A percentile compares a stretch with the other conserved stretches of the same genome.
These are phyloP conservation scores for Ips typographus DNA, from an alignment of 1,140 invertebrate species.

Conservation along the genomic window DNA sequence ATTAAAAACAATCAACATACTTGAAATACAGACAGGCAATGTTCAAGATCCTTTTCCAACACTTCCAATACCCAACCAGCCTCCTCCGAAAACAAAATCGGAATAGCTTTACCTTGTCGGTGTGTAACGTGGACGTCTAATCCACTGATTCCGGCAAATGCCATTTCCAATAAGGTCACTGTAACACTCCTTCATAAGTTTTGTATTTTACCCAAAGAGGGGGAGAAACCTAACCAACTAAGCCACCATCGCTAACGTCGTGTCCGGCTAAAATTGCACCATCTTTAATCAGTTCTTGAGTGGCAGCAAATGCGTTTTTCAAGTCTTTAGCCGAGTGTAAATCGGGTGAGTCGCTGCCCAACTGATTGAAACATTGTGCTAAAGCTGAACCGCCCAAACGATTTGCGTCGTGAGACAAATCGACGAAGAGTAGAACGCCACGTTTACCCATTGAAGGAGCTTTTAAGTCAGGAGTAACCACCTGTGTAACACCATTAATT, in stretches of 20 bases:
- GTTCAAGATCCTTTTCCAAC: slow-evolving; percentile 60
- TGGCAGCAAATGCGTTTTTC: slow-evolving; percentile 75
- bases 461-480: slow-evolving; percentile 88
- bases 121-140: slow-evolving; percentile 67
- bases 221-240: slow-evolving; percentile 57
- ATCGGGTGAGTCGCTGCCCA: slow-evolving; percentile 82
- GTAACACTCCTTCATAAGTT: not conserved
- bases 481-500: slow-evolving; percentile 15
- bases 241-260: slow-evolving; percentile 95
- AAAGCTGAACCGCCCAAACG: slow-evolving; percentile 89
- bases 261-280: slow-evolving; percentile 83
- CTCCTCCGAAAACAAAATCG: slow-evolving; percentile 88
- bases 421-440: slow-evolving; percentile 68
- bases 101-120: slow-evolving; percentile 59
- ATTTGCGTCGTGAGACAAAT: slow-evolving; percentile 64
- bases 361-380: slow-evolving; percentile 85
- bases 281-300: slow-evolving; percentile 79
- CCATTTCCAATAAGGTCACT: slow-evolving; percentile 91
- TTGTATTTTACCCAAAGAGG: not conserved
- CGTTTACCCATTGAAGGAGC: slow-evolving; percentile 57
- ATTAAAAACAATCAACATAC: slow-evolving; percentile 33
- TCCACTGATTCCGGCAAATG: slow-evolving; percentile 87
- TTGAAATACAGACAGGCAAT: slow-evolving; percentile 48
- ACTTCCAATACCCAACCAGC: slow-evolving; percentile 91
- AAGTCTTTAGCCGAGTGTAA: slow-evolving; percentile 70